Evolutionary conservation across 1,140 invertebrate genomes (phyloP).

Genomic region (Mylabris phalerata): DNA sequence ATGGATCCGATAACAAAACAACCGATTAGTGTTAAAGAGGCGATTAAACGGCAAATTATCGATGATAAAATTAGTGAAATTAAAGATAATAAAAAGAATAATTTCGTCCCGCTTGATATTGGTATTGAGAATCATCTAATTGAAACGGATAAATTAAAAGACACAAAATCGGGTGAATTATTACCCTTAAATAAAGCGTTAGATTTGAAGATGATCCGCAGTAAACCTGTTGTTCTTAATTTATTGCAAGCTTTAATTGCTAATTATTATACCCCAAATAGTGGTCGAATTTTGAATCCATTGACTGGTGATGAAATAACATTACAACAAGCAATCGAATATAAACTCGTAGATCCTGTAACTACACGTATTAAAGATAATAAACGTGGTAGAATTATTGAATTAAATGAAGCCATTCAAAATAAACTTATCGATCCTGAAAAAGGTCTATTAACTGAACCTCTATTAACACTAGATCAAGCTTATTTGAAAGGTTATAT

Average conservation of each 20-base stretch:
- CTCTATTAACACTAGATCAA: conserved; percentile 64
- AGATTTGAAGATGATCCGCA: conserved; percentile 60
- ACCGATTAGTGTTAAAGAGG: conserved; percentile 63
- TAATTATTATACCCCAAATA: conserved; percentile 70
- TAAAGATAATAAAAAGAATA: conserved; percentile 64
- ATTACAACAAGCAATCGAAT: conserved; percentile 63
- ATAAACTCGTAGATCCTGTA: conserved; percentile 63
- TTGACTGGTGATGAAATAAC: conserved; percentile 66
- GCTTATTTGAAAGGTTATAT: conserved; percentile 73
- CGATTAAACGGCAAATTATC: conserved; percentile 70
- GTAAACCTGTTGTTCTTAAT: conserved; percentile 60
- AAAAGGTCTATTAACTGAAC: conserved; percentile 59
- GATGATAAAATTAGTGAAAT: conserved; percentile 78
- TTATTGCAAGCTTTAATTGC: conserved; percentile 69
- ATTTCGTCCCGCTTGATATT: conserved; percentile 60
- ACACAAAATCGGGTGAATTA: conserved; percentile 59
- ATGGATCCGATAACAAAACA: conserved; percentile 64
- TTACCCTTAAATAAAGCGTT: conserved; percentile 65
- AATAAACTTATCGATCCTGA: conserved; percentile 63
- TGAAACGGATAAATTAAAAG: conserved; percentile 57
- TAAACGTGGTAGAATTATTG: conserved; percentile 57
- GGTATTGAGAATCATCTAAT: conserved; percentile 63
- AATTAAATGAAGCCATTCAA: conserved; percentile 62
- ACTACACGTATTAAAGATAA: conserved; percentile 68
- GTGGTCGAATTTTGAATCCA: conserved; percentile 74